Evolutionary conservation across 1,140 invertebrate genomes (phyloP).

Genomic region (Panagrolaimus sp.): DNA sequence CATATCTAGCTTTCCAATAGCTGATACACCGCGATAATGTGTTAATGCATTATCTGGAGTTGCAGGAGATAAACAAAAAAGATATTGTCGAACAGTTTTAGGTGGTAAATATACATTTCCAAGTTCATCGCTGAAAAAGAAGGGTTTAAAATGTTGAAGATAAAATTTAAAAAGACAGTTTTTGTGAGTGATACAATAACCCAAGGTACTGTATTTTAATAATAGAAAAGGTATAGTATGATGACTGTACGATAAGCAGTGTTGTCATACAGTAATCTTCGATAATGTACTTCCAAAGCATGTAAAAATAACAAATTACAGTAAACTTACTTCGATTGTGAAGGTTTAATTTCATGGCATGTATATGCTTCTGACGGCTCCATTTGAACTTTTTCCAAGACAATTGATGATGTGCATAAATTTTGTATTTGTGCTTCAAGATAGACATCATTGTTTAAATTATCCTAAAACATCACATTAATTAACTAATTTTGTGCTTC

Average conservation of each 20-base stretch:
- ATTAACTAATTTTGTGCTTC: conserved; percentile 8
- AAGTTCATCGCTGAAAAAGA: conserved; percentile 67
- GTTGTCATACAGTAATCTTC: too few relatives aligned
- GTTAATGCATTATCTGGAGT: conserved; percentile 49
- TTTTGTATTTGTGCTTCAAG: conserved; percentile 94
- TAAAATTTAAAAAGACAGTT: too few relatives aligned
- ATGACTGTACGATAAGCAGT: too few relatives aligned
- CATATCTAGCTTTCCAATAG: conserved; percentile 67
- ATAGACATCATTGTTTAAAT: conserved; percentile 81
- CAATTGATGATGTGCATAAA: conserved; percentile 78
- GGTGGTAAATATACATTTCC: conserved; percentile 61
- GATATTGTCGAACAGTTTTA: conserved; percentile 73
- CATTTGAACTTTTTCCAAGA: conserved; percentile 80
- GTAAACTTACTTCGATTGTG: conserved; percentile 41
- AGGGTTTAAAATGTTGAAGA: conserved; percentile 63
- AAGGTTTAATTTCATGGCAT: conserved; percentile 57
- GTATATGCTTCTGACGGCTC: conserved; percentile 82
- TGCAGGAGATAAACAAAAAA: conserved; percentile 81
- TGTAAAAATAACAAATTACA: too few relatives aligned
- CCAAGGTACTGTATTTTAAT: too few relatives aligned
- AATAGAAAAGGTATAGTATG: too few relatives aligned
- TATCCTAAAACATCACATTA: conserved; percentile 51
- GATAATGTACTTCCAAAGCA: too few relatives aligned
- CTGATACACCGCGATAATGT: conserved; percentile 26
- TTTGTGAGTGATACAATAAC: too few relatives aligned